These are phyloP conservation scores for Caradrina kadenii DNA, from an alignment of 2,888 invertebrate genomes.

Conservation along the genomic window DNA sequence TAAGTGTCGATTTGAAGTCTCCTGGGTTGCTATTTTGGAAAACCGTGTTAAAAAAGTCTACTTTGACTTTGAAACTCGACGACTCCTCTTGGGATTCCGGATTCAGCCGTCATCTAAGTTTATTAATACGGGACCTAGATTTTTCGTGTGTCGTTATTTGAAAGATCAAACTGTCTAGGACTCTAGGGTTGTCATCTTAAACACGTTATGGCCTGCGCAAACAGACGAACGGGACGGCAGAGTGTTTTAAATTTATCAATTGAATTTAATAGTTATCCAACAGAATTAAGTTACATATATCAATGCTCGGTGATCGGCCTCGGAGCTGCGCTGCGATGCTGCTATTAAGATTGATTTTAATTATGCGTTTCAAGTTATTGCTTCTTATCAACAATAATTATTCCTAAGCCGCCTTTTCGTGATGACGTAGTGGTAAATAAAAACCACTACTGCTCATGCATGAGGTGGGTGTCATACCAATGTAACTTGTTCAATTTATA, in stretches of 20 bases:
- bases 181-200: constrained; percentile 5
- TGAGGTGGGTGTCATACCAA: too few relatives aligned
- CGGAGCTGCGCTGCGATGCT: too few relatives aligned
- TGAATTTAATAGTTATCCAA: too few relatives aligned
- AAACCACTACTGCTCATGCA: too few relatives aligned
- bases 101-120: not conserved
- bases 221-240: too few relatives aligned
- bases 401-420: constrained; percentile 1
- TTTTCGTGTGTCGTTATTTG: not conserved
- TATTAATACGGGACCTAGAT: not conserved
- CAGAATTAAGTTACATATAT: too few relatives aligned
- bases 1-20: constrained; percentile 37
- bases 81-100: constrained; percentile 30
- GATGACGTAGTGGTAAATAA: too few relatives aligned
- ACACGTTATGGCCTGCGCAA: constrained; percentile 1
- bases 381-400: constrained; percentile 20
- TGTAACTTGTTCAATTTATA: too few relatives aligned
- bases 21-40: constrained; percentile 33
- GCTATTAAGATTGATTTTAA: too few relatives aligned
- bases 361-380: constrained; percentile 1
- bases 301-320: too few relatives aligned
- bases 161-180: not conserved
- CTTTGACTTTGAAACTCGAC: constrained; percentile 38
- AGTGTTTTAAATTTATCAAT: too few relatives aligned
- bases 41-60: constrained; percentile 35